Evolutionary conservation across 2,888 invertebrate genomes (phyloP).

Genomic region (Drymonia ruficornis): DNA sequence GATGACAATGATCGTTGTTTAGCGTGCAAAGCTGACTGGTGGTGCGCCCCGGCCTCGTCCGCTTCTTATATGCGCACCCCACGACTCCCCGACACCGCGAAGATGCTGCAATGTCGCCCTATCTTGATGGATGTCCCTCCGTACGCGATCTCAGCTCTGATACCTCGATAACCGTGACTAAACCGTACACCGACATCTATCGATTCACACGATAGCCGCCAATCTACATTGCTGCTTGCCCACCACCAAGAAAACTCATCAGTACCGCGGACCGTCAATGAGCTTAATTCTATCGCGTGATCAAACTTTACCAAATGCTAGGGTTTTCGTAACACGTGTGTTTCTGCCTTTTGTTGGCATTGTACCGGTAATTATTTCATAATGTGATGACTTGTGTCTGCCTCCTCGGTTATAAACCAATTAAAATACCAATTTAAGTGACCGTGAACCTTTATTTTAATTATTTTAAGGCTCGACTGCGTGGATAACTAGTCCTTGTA

Average conservation of each 20-base stretch:
- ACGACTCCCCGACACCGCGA: slow-evolving; percentile 52
- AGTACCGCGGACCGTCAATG: slow-evolving; percentile 34
- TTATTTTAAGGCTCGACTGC: slow-evolving; percentile 47
- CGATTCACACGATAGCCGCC: slow-evolving; percentile 25
- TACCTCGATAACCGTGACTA: slow-evolving; percentile 56
- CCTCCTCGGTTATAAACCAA: slow-evolving; percentile 62
- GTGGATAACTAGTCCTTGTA: slow-evolving; percentile 48
- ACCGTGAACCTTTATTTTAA: slow-evolving; percentile 69
- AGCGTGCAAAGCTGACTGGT: slow-evolving; percentile 67
- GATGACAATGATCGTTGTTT: slow-evolving; percentile 60
- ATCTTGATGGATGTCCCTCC: slow-evolving; percentile 60
- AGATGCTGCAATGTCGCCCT: slow-evolving; percentile 73
- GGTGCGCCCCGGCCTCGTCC: slow-evolving; percentile 62
- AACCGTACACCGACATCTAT: slow-evolving; percentile 40
- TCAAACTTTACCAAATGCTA: slow-evolving; percentile 39
- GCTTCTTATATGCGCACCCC: slow-evolving; percentile 73
- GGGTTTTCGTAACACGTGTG: slow-evolving; percentile 58
- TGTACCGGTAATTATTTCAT: slow-evolving; percentile 66
- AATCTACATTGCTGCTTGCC: slow-evolving; percentile 37
- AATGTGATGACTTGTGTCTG: slow-evolving; percentile 53
- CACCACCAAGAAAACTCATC: slow-evolving; percentile 23
- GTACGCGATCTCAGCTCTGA: slow-evolving; percentile 43
- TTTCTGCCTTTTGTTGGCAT: slow-evolving; percentile 46
- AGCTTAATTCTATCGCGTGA: slow-evolving; percentile 49
- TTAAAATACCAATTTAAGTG: slow-evolving; percentile 61